Base-by-base conservation (phyloP, 1,140 invertebrate genomes). In the Drosophila busckii region DNA sequence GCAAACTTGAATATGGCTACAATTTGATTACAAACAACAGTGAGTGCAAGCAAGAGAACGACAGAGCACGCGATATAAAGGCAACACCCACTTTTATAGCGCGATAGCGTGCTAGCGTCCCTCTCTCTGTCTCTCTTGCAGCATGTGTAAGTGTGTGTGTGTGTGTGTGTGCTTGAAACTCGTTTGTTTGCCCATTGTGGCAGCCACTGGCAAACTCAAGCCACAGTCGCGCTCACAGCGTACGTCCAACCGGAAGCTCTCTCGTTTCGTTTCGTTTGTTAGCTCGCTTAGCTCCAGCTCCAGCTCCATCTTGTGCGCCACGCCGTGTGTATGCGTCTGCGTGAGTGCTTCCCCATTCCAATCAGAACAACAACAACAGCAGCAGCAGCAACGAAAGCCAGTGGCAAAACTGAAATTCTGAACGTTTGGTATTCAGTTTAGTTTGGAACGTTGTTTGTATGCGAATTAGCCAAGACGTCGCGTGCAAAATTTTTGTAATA, bases 1-100 rank as follows among this genome's bases (percentile, higher is more conserved):
- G 67, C 52, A 54, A 73, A 80, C 75, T 82, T 83, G 68, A 83
- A 83, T 76, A 83, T 84, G 76, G 76, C 75, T 52, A 70, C 76
- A 75, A 62, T 70, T 70, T 60, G 75, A 82, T 82, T 75, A 83
- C 34, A 25, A 64, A 16, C 22, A n/a, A 26, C 23, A 9, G 42
- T 44, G 13, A 48, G 44, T 23, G 54, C 16, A 41, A 42, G 26
- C 22, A 46, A 53, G 29, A 42, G 38, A 23, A 16, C 26, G 23
- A 40, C 4, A 19, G 8, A 32, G 23, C 22, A 29, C 41, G 40
- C 49, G 37, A 38, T 17, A 25, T 15, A 29, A 71, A 52, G 76
- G 70, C 69, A 70, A 82, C 76, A 71, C 78, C 78, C 78, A 76
- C 78, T 84, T 83, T 46, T 26, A 44, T 35, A 38, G 41, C 35